Conservation (phyloP, 2,888 invertebrate genomes). For the Periphyllus acericola region DNA sequence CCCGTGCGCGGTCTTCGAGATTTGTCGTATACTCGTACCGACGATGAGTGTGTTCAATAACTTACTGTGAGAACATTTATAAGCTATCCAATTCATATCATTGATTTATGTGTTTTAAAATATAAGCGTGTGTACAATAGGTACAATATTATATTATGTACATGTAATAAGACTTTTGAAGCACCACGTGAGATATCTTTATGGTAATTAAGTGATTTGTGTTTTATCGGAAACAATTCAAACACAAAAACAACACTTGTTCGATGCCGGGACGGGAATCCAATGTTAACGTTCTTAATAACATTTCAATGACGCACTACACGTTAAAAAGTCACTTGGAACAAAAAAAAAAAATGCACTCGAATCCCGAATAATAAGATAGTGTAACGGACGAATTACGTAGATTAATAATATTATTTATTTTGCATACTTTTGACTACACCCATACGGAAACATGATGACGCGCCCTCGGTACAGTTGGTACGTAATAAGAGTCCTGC, state of each 20-base stretch:
- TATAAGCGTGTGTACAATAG: too few relatives aligned
- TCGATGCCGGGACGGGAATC: neutral
- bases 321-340: neutral
- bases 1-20: too few relatives aligned
- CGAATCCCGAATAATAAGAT: neutral
- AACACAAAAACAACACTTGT: conserved; percentile 16
- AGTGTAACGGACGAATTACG: neutral
- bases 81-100: too few relatives aligned
- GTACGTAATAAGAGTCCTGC: too few relatives aligned
- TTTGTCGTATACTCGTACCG: too few relatives aligned
- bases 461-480: too few relatives aligned
- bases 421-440: too few relatives aligned
- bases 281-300: neutral
- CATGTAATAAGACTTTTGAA: neutral
- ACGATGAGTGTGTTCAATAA: too few relatives aligned
- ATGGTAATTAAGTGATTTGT: conserved; percentile 1
- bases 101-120: too few relatives aligned
- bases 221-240: neutral
- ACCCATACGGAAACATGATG: too few relatives aligned
- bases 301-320: neutral
- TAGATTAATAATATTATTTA: neutral
- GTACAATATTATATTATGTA: neutral
- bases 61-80: too few relatives aligned
- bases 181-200: neutral
- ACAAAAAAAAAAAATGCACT: neutral